Evolutionary conservation across 2,113 vertebrate species (phyloP), one percentile per base, ranked within the genome.

Genomic region (Connochaetes taurinus): DNA sequence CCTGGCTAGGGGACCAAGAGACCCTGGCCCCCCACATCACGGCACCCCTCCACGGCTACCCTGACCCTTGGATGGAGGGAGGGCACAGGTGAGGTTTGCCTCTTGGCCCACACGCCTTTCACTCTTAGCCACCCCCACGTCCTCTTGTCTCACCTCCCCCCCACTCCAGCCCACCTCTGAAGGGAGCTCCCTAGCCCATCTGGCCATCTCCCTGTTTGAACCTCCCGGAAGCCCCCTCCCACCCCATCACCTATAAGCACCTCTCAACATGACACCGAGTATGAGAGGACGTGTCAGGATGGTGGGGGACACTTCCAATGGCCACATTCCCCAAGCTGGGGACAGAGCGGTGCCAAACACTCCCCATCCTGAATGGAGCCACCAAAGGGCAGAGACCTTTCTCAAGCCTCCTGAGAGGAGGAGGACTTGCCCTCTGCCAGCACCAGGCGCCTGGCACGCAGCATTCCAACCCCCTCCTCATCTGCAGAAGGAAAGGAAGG

Each of bases 391-490:
- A 76, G 95, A 87, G 17, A 11, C 40, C 31, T 29, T 76, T 33
- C 17, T 40, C 45, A 3, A 64, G 43, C 57, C 55, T 31, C 12
- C 11, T 45, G 23, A 89, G 58, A 89, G 7, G 17, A 81, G 7
- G 78, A n/a, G 67, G 19, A n/a, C 15, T 16, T 10, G 74, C 60
- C 17, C 14, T 40, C 91, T 25, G 6, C 36, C 3, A 57, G 13
- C n/a, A 40, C n/a, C 19, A 71, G n/a, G n/a, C 14, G 0, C 45
- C 53, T 4, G 7, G 52, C 7, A 33, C 40, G 23, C 2, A 5
- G 45, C 81, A 53, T 11, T n/a, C 50, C 50, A 55, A 36, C 13
- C 76, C 10, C 1, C 9, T 40, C 31, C 60, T 47, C 1, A 4
- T 45, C 33, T 84, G 2, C 19, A 2, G 64, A 27, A 80, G 57